A percentile compares a stretch with the other conserved stretches of the same genome.
Evolutionary conservation across 2,888 invertebrate species (phyloP).

Genomic region (Yponomeuta plumbellus): DNA sequence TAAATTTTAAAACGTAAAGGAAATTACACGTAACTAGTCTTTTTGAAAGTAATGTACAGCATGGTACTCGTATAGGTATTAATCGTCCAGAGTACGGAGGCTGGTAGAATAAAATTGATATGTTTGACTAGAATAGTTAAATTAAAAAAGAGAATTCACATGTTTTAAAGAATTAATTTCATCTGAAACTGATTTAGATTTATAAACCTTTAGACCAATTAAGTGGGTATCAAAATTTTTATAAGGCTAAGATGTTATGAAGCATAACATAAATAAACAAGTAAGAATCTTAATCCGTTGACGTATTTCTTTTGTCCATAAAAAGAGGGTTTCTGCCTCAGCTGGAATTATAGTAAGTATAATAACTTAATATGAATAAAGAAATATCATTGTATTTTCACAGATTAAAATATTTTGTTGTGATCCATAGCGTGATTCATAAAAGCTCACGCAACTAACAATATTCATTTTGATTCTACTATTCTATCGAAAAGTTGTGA

Average conservation of each 20-base stretch:
- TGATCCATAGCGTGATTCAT: conserved; percentile 22
- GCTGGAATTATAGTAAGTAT: conserved; percentile 50
- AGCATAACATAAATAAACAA: conserved; percentile 41
- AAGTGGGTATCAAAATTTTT: conserved; percentile 57
- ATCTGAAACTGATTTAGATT: conserved; percentile 26
- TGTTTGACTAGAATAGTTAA: too few species aligned
- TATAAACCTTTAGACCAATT: conserved; percentile 49
- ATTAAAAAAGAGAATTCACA: too few species aligned
- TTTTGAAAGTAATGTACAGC: too few species aligned
- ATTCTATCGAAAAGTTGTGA: neutral
- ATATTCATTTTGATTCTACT: neutral
- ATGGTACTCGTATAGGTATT: too few species aligned
- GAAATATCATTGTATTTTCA: conserved; percentile 39
- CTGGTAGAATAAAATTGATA: too few species aligned
- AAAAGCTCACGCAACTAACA: neutral
- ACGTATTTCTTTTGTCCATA: conserved; percentile 55
- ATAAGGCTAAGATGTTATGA: conserved; percentile 39
- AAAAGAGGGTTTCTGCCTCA: conserved; percentile 34
- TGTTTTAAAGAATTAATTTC: neutral
- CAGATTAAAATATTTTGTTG: conserved; percentile 39
- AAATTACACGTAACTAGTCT: too few species aligned
- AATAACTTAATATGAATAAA: conserved; percentile 63
- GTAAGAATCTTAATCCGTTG: conserved; percentile 68
- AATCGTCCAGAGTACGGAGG: too few species aligned
- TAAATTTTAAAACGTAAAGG: too few species aligned